Conservation (phyloP, 2,888 invertebrate genomes). For the Pimpla rufipes region DNA sequence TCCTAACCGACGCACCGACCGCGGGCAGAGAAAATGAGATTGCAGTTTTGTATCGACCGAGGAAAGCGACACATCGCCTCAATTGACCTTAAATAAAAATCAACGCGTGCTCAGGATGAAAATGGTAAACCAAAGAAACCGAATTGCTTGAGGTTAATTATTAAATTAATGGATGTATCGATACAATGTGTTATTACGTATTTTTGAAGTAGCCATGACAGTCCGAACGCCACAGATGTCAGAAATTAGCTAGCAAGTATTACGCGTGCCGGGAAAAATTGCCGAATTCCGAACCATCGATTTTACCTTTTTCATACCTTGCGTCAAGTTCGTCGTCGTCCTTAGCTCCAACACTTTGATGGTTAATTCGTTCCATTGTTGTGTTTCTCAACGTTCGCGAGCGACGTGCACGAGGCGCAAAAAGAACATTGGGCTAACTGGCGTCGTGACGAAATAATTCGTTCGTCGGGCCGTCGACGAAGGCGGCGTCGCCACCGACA, state of each 20-base stretch:
- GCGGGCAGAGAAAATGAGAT: too few species aligned
- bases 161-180: neutral
- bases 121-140: too few species aligned
- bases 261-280: neutral
- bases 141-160: neutral
- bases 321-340: conserved; percentile 57
- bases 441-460: conserved; percentile 43
- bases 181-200: neutral
- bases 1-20: too few species aligned
- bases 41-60: too few species aligned
- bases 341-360: conserved; percentile 51
- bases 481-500: conserved; percentile 52
- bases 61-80: too few species aligned
- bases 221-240: neutral
- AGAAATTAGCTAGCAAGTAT: conserved; percentile 29
- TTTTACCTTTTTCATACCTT: conserved; percentile 66
- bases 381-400: conserved; percentile 20
- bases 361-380: conserved; percentile 54
- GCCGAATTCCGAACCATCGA: neutral
- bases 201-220: conserved; percentile 13
- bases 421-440: conserved; percentile 32
- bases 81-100: too few species aligned
- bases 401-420: conserved; percentile 29
- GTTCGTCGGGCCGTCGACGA: conserved; percentile 41
- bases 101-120: neutral